Percentiles rank a stretch among this genome's conserved stretches.
Evolutionary conservation across 2,797 vertebrate species (phyloP).

Genomic region (Brachyalestes nurse): DNA sequence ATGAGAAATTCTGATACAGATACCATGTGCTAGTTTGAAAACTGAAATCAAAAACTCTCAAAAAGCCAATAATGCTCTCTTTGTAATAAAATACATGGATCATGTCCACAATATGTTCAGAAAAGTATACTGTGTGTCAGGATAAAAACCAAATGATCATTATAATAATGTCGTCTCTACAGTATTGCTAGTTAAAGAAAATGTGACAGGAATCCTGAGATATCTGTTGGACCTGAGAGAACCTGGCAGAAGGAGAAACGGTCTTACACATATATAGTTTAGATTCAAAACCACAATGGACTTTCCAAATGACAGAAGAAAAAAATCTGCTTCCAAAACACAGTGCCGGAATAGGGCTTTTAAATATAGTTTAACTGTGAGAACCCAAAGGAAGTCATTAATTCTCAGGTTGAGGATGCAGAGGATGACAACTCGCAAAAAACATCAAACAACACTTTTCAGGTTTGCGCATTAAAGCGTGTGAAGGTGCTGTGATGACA

Average conservation of each 20-base stretch:
- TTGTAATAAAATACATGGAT: too few relatives aligned
- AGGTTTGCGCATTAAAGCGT: slow-evolving; percentile 33
- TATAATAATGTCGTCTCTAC: too few relatives aligned
- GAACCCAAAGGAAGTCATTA: slow-evolving; percentile 51
- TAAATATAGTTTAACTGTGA: background rate
- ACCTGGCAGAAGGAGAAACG: background rate
- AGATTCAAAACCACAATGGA: background rate
- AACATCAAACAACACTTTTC: slow-evolving; percentile 28
- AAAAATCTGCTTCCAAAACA: background rate
- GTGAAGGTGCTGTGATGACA: slow-evolving; percentile 19
- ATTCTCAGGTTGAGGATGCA: slow-evolving; percentile 18
- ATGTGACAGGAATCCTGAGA: background rate
- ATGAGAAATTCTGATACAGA: accelerated
- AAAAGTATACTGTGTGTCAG: too few relatives aligned
- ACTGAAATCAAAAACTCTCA: too few relatives aligned
- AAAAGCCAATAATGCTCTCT: too few relatives aligned
- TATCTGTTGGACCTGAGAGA: background rate
- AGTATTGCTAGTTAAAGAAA: background rate
- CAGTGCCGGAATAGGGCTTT: slow-evolving; percentile 9
- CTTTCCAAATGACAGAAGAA: background rate
- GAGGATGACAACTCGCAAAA: slow-evolving; percentile 18
- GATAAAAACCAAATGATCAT: too few relatives aligned
- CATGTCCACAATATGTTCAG: too few relatives aligned
- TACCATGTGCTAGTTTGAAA: too few relatives aligned
- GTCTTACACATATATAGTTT: background rate